phyloP scores from a whole-genome alignment of 2,113 vertebrate species.

The Pleuronectes platessa region DNA sequence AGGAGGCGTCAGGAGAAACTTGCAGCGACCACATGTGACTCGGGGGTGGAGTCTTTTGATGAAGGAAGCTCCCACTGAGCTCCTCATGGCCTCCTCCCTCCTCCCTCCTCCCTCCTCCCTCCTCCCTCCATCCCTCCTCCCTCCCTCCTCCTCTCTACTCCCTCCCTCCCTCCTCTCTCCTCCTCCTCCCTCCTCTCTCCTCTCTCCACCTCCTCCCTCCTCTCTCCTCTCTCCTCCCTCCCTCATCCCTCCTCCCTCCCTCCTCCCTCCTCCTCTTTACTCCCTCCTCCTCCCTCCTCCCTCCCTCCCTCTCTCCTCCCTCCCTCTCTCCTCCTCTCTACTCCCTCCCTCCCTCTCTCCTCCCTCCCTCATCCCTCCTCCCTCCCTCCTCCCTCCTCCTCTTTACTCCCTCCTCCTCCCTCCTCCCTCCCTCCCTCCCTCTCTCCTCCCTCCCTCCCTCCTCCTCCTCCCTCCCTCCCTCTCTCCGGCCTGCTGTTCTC shows the following conservation, averaged over 20 bases:
- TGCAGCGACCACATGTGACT: conserved; percentile 89
- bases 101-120: not conserved
- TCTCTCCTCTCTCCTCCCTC: too few species aligned
- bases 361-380: too few species aligned
- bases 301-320: not conserved
- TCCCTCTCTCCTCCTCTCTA: too few species aligned
- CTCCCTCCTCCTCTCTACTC: not conserved
- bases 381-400: too few species aligned
- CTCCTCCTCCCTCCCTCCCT: too few species aligned
- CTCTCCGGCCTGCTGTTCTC: too few species aligned
- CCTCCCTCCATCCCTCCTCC: not conserved
- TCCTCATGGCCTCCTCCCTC: conserved; percentile 1
- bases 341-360: too few species aligned
- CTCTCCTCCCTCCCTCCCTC: too few species aligned
- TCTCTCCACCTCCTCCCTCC: too few species aligned
- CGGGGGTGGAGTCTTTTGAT: conserved; percentile 96
- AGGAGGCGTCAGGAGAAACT: conserved; percentile 95
- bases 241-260: not conserved
- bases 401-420: too few species aligned
- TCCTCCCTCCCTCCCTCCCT: too few species aligned
- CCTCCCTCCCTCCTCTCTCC: conserved; percentile 65
- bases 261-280: not conserved
- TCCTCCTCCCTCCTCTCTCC: not conserved
- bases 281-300: not conserved
- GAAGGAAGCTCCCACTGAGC: conserved; percentile 91